Evolutionary conservation across 2,888 invertebrate genomes (phyloP).

Genomic region (Sisyra terminalis): DNA sequence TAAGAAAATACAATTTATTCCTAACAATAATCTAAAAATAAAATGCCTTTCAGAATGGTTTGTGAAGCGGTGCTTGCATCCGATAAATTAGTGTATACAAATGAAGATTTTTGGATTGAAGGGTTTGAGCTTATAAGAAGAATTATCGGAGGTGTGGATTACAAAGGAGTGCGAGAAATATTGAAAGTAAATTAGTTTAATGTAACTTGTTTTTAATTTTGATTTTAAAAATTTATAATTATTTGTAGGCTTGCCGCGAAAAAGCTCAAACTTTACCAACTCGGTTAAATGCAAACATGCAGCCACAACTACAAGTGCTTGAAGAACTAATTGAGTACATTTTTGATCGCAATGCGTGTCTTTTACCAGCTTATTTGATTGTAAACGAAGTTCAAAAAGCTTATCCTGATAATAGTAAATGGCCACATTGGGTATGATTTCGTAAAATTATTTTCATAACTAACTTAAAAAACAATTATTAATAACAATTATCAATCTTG

Average conservation of each 20-base stretch:
- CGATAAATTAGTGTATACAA: conserved; percentile 65
- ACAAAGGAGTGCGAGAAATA: conserved; percentile 86
- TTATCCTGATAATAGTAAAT: conserved; percentile 59
- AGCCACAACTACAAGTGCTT: conserved; percentile 67
- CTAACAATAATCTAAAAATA: neutral
- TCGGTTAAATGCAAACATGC: conserved; percentile 58
- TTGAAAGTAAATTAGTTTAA: conserved; percentile 48
- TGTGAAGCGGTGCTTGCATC: conserved; percentile 75
- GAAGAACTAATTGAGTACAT: conserved; percentile 74
- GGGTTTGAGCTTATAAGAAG: conserved; percentile 69
- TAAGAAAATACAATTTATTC: too few species aligned
- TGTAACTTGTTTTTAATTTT: neutral
- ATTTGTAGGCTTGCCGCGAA: conserved; percentile 61
- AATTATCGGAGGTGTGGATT: conserved; percentile 83
- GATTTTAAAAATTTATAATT: neutral
- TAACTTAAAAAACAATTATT: too few species aligned
- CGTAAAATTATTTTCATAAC: neutral
- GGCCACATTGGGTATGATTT: conserved; percentile 76
- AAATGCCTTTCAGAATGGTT: conserved; percentile 41
- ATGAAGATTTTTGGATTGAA: conserved; percentile 80
- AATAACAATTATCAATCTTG: too few species aligned
- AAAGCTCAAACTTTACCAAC: conserved; percentile 71
- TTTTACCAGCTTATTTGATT: conserved; percentile 87
- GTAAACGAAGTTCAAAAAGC: conserved; percentile 89
- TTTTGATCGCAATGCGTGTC: conserved; percentile 80